phyloP scores from a whole-genome alignment of 92 coral and sea anemone species.

The Diadumene lineata region DNA sequence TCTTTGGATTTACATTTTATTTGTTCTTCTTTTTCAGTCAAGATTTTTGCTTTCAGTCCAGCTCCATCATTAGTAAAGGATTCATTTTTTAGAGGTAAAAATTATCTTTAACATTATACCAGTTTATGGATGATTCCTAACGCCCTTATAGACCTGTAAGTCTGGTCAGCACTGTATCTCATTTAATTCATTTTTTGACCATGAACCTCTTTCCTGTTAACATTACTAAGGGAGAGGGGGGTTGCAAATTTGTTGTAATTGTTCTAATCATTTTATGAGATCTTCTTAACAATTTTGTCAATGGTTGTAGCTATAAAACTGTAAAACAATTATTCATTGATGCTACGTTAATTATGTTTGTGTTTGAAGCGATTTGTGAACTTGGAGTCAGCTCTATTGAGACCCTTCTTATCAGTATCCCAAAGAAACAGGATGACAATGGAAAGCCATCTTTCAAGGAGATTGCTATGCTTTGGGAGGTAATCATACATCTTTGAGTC shows the following conservation, averaged over 20 bases:
- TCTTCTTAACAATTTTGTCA: no score
- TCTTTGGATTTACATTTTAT: not conserved
- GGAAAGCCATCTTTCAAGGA: slow-evolving; percentile 47
- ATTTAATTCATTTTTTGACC: no score
- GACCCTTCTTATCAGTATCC: slow-evolving; percentile 70
- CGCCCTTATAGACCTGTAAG: no score
- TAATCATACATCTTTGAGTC: slow-evolving; percentile 3
- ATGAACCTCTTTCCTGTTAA: no score
- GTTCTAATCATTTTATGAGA: no score
- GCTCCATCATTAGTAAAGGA: slow-evolving; percentile 79
- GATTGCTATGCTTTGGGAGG: slow-evolving; percentile 83
- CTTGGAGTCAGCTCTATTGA: slow-evolving; percentile 93
- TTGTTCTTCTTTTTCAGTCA: slow-evolving; percentile 47
- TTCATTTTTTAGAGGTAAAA: slow-evolving; percentile 87
- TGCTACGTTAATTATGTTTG: not conserved
- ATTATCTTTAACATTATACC: not conserved
- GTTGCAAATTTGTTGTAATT: no score
- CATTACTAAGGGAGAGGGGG: no score
- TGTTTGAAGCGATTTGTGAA: slow-evolving; percentile 76
- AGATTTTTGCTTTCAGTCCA: slow-evolving; percentile 76
- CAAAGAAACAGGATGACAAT: slow-evolving; percentile 52
- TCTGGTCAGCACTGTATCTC: no score
- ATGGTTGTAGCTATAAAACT: not conserved
- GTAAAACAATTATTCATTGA: not conserved
- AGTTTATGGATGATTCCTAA: no score